Conservation (phyloP, 92 coral and sea anemone species). For the Phenganax marumi region DNA sequence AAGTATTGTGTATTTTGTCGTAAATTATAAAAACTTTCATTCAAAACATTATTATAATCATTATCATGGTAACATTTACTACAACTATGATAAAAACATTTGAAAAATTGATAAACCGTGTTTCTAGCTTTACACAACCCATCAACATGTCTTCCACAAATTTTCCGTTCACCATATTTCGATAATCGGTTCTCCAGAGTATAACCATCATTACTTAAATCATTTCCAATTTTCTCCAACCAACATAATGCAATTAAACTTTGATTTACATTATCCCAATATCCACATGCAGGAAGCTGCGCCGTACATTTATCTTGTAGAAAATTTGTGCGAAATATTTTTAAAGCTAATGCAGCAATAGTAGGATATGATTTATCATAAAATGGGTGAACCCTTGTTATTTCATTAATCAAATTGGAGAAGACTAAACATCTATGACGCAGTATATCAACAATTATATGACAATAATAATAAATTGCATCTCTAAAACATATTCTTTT, state of each 20-base stretch:
- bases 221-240: slow-evolving; percentile 15
- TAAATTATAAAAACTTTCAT: background rate
- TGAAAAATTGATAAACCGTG: too few species aligned
- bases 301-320: background rate
- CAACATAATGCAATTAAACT: slow-evolving; percentile 7
- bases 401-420: background rate
- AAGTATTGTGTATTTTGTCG: background rate
- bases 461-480: slow-evolving; percentile 33
- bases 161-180: background rate
- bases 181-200: background rate
- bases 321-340: slow-evolving; percentile 17
- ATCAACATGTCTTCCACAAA: background rate
- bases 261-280: slow-evolving; percentile 27
- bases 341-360: slow-evolving; percentile 30
- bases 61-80: background rate
- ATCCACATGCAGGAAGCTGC: slow-evolving; percentile 14
- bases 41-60: too few species aligned
- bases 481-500: background rate
- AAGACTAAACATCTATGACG: slow-evolving; percentile 15
- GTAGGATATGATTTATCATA: slow-evolving; percentile 14
- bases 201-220: background rate
- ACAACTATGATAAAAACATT: background rate
- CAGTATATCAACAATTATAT: slow-evolving; percentile 9
- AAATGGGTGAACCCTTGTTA: slow-evolving; percentile 10
- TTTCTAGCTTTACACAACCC: background rate